A percentile compares a stretch with the other conserved stretches of the same genome.
Evolutionary conservation across 2,888 invertebrate genomes (phyloP).

Genomic region (Andrena trimmerana): DNA sequence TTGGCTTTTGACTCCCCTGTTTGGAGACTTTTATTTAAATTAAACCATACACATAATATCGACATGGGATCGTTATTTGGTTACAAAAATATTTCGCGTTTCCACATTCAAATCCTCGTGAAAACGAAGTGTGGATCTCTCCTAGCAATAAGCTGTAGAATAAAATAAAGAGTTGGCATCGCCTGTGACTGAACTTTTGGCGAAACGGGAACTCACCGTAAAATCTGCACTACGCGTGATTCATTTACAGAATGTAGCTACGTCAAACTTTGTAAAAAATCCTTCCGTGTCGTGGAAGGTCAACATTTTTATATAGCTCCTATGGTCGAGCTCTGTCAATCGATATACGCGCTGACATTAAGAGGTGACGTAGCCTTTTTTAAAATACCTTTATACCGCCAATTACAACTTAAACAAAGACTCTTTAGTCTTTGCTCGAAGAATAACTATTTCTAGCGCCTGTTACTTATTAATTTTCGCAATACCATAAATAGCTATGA

Average conservation of each 20-base stretch:
- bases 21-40: too few species aligned
- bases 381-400: background rate
- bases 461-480: background rate
- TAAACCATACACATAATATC: too few species aligned
- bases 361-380: conserved; percentile 16
- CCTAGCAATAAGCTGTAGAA: background rate
- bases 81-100: too few species aligned
- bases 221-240: background rate
- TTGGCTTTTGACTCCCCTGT: too few species aligned
- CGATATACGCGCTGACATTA: conserved; percentile 26
- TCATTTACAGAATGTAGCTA: conserved; percentile 1
- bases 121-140: background rate
- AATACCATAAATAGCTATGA: background rate
- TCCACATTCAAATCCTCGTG: background rate
- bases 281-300: conserved; percentile 29
- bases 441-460: background rate
- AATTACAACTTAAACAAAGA: background rate
- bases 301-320: conserved; percentile 28
- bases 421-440: background rate
- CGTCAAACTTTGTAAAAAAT: conserved; percentile 25
- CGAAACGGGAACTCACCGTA: background rate
- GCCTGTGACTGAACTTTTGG: background rate
- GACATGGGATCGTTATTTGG: too few species aligned
- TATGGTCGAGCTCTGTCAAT: conserved; percentile 12
- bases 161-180: background rate